Base-by-base conservation (phyloP, 2,797 vertebrate species). In the Hyperoplus lanceolatus region DNA sequence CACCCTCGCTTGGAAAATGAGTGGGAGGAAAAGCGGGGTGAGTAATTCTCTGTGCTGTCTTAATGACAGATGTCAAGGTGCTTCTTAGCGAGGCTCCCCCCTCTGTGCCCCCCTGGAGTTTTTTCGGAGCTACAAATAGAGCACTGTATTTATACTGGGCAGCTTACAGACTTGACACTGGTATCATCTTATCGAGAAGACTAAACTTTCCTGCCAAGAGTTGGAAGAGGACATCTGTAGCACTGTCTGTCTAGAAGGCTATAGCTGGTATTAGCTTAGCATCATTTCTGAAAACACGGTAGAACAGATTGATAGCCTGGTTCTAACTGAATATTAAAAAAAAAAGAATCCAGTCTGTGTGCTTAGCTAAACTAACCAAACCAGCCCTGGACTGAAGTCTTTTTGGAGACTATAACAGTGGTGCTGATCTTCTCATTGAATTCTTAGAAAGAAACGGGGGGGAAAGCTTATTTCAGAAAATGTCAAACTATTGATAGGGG, bases 191-290 rank as follows among this genome's bases (percentile, higher is more conserved):
- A 2, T n/a, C 1, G 8, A 41, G 56, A 58, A 2, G n/a, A 39
- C 56, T 36, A 29, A 0, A 1, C 18, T 54, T 54, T 45, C 5
- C 16, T 55, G 18, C 18, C 0, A 2, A 5, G 10, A 68, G 41
- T 56, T n/a, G 8, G 29, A 61, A 4, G 41, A 60, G 6, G 48
- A 15, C 18, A 29, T 48, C 21, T 46, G 4, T 56, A 3, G 42
- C 12, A 4, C 12, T 56, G 4, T 39, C 13, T 38, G 29, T 13
- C 29, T 8, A 58, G 5, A 69, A 8, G 14, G 53, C 53, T 14
- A 55, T 41, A 16, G 64, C 38, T 6, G 42, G n/a, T 6, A 50
- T 74, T 51, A 65, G 62, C 43, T 57, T 50, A 50, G 54, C 54
- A 38, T 45, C 56, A 42, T 49, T 15, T 62, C 36, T 43, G 36